A percentile compares a stretch with the other conserved stretches of the same genome.
These are phyloP conservation scores for Mus musculus DNA, from an alignment of 2,113 vertebrate genomes.

Conservation along the genomic window GRCm39 chr3:55972001-55972500, in stretches of 20 bases:
- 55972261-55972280: neutral
- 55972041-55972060: neutral
- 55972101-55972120: neutral
- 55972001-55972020: constrained; percentile 41
- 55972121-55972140: constrained; percentile 19
- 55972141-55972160: constrained; percentile 19
- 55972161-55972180: neutral
- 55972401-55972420: neutral
- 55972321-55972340: neutral
- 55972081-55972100: neutral
- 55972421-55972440: neutral
- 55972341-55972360: neutral
- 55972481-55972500: neutral
- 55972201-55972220: neutral
- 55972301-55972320: constrained; percentile 8
- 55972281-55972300: neutral
- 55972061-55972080: neutral
- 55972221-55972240: neutral
- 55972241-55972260: neutral
- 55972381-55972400: neutral
- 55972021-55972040: neutral
- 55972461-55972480: neutral
- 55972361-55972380: neutral
- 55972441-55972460: neutral
- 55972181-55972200: neutral